Conservation (phyloP, 2,113 vertebrate species). For the Rutilus rutilus region DNA sequence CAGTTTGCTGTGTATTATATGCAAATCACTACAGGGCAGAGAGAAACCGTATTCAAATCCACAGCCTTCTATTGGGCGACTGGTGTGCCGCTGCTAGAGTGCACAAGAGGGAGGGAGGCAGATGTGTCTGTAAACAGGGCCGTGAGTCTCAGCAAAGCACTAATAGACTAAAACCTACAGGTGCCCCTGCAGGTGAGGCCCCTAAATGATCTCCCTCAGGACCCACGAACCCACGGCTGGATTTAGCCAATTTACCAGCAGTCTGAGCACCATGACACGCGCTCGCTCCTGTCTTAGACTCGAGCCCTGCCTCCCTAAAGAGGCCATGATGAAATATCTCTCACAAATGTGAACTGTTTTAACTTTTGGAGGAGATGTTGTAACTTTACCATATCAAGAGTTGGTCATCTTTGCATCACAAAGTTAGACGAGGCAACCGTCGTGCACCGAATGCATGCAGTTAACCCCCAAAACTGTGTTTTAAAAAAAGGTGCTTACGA, state of each 20-base stretch:
- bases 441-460: neutral
- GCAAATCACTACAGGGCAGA: neutral
- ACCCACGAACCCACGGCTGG: slow-evolving; percentile 53
- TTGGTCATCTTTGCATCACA: slow-evolving; percentile 41
- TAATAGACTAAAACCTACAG: slow-evolving; percentile 58
- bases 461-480: neutral
- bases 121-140: slow-evolving; percentile 52
- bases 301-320: slow-evolving; percentile 47
- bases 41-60: slow-evolving; percentile 25
- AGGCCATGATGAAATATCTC: slow-evolving; percentile 59
- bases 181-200: slow-evolving; percentile 59
- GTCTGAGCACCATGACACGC: slow-evolving; percentile 30
- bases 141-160: slow-evolving; percentile 47
- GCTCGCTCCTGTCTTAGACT: slow-evolving; percentile 46
- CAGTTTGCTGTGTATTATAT: slow-evolving; percentile 1
- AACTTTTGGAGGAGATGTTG: slow-evolving; percentile 47
- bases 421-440: neutral
- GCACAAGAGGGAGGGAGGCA: neutral
- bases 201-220: slow-evolving; percentile 61
- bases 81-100: neutral
- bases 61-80: slow-evolving; percentile 48
- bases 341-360: slow-evolving; percentile 52
- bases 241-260: slow-evolving; percentile 63
- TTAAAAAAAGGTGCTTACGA: no score
- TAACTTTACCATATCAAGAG: slow-evolving; percentile 40